Evolutionary conservation across 2,113 vertebrate species (phyloP).

Genomic region (Apaloderma vittatum): DNA sequence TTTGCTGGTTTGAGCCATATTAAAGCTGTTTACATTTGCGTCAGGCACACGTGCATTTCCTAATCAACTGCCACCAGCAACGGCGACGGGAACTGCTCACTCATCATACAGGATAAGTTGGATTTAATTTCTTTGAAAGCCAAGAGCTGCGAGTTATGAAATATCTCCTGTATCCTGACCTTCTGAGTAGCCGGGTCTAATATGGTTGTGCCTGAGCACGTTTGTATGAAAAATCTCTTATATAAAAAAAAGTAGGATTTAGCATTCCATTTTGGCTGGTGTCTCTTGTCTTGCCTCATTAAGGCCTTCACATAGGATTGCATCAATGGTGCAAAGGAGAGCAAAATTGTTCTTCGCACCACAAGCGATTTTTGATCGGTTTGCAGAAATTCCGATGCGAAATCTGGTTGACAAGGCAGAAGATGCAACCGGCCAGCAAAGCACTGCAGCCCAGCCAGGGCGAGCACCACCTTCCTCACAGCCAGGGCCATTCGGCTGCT

Average conservation of each 20-base stretch:
- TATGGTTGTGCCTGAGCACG: fast-evolving
- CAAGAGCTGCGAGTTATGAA: background rate
- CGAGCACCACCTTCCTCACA: background rate
- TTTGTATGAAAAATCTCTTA: background rate
- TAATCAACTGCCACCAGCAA: fast-evolving
- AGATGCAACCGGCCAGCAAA: background rate
- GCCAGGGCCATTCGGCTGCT: background rate
- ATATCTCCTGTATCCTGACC: fast-evolving
- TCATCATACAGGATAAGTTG: fast-evolving
- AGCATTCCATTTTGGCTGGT: background rate
- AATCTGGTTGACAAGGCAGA: background rate
- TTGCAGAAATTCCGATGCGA: background rate
- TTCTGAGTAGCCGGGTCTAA: background rate
- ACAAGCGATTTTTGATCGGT: background rate
- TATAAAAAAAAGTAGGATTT: background rate
- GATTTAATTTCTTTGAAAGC: background rate
- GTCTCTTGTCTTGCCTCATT: fast-evolving
- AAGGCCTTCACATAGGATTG: background rate
- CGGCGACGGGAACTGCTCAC: fast-evolving
- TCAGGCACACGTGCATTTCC: fast-evolving
- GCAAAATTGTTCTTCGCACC: background rate
- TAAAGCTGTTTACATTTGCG: too few relatives aligned
- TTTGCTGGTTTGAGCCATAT: too few relatives aligned
- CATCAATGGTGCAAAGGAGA: background rate
- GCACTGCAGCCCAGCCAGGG: fast-evolving